Base-by-base conservation (phyloP, 1,140 invertebrate genomes). In the Cotesia typhae region DNA sequence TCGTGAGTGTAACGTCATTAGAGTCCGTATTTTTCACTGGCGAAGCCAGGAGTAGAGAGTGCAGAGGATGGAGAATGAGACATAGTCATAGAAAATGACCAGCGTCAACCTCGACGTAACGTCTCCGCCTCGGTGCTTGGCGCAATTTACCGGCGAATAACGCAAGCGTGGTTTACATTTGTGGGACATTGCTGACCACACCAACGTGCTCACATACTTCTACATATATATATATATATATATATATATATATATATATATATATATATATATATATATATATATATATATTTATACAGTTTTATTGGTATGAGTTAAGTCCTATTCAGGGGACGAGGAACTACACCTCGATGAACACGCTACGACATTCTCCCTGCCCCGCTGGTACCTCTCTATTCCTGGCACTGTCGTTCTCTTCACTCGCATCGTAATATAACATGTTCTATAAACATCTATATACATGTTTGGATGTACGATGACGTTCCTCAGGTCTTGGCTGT, bases 321-420 rank as follows among this genome's bases (percentile, higher is more conserved):
- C 82, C 37, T 41, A 72, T 72, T 65, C 80, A 82, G 84, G 82
- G 84, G 83, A 86, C 85, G 83, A 85, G 85, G 85, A 86, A 85
- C 81, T 85, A 85, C 85, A 85, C 82, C 82, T 86, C 85, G 85
- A 85, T 85, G 85, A 85, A 77, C 85, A 86, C 85, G 82, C 77
- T 81, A 84, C 81, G 84, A 84, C 83, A 83, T 81, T 83, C 82
- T 83, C 82, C 79, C 72, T 72, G 80, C 65, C 61, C 81, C 77
- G 75, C 79, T 79, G 82, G 78, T 79, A 70, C 78, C 80, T 73
- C 78, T 76, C 71, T 59, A 72, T 47, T 73, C 75, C 17, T 59
- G 14, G 20, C 20, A 20, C 57, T 59, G 57, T 79, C 78, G 76
- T 76, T 76, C 64, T 74, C 71, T 73, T 69, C 76, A 77, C 76